Conservation (phyloP, 1,140 invertebrate species). For the Paraescarpia echinospica region DNA sequence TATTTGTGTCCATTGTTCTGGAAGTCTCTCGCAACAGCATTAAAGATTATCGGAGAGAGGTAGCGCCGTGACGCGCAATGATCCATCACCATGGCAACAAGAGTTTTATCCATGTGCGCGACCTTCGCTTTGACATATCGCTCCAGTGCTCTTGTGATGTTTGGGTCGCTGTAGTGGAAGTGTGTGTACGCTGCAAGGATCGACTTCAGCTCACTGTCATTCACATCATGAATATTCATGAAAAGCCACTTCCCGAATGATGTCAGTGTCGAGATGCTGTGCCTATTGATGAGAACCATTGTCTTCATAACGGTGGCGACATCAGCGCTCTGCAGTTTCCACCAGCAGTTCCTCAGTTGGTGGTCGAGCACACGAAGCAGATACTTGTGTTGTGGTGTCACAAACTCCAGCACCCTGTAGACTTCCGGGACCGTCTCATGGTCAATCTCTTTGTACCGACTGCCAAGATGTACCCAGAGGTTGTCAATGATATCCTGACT, state of each 20-base stretch:
- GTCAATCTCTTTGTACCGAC: slow-evolving; percentile 65
- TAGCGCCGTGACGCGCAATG: slow-evolving; percentile 67
- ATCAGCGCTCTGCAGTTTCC: slow-evolving; percentile 62
- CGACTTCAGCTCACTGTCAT: slow-evolving; percentile 65
- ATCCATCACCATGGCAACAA: slow-evolving; percentile 67
- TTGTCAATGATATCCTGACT: slow-evolving; percentile 63
- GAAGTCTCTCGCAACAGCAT: slow-evolving; percentile 66
- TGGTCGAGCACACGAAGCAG: slow-evolving; percentile 68
- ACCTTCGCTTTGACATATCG: slow-evolving; percentile 64
- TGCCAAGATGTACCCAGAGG: slow-evolving; percentile 71
- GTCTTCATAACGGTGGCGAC: slow-evolving; percentile 64
- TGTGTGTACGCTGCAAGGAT: slow-evolving; percentile 57
- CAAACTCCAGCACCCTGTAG: slow-evolving; percentile 9
- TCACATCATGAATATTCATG: slow-evolving; percentile 66
- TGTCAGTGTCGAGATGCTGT: slow-evolving; percentile 57
- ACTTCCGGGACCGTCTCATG: slow-evolving; percentile 61
- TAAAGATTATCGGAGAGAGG: slow-evolving; percentile 64
- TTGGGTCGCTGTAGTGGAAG: slow-evolving; percentile 36
- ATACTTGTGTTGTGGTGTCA: slow-evolving; percentile 50
- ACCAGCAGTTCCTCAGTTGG: slow-evolving; percentile 64
- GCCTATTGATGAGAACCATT: slow-evolving; percentile 54
- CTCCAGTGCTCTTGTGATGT: slow-evolving; percentile 65
- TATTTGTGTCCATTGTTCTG: slow-evolving; percentile 60
- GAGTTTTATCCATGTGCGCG: slow-evolving; percentile 58
- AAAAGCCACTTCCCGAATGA: slow-evolving; percentile 65